Evolutionary conservation across 2,888 invertebrate species (phyloP).

Genomic region (Dryadula phaetusa): DNA sequence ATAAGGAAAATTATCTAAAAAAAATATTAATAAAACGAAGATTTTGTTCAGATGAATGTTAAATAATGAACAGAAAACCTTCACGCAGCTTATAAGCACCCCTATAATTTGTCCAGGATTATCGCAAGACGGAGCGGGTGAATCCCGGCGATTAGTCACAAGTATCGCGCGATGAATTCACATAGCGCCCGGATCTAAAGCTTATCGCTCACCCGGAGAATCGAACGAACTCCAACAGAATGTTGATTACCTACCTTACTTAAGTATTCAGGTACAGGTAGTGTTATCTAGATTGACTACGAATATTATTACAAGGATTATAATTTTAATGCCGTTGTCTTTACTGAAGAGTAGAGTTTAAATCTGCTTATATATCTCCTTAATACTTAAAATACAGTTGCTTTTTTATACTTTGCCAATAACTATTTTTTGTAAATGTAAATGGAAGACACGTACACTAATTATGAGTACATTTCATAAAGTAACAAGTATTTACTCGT

Average conservation of each 20-base stretch:
- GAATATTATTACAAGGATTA: slow-evolving; percentile 54
- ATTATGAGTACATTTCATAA: too few relatives aligned
- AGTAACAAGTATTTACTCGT: too few relatives aligned
- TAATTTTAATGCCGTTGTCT: slow-evolving; percentile 30
- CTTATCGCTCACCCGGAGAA: slow-evolving; percentile 64
- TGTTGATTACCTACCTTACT: slow-evolving; percentile 74
- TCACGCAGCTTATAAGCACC: slow-evolving; percentile 68
- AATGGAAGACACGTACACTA: too few relatives aligned
- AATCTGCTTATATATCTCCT: too few relatives aligned
- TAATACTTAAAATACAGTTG: too few relatives aligned
- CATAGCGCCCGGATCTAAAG: slow-evolving; percentile 55
- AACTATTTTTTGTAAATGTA: too few relatives aligned
- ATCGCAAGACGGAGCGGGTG: slow-evolving; percentile 75
- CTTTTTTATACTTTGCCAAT: too few relatives aligned
- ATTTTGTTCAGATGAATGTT: slow-evolving; percentile 65
- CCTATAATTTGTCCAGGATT: slow-evolving; percentile 81
- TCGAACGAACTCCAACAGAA: slow-evolving; percentile 70
- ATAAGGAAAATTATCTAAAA: too few relatives aligned
- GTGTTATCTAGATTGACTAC: slow-evolving; percentile 74
- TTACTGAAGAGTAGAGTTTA: slow-evolving; percentile 5
- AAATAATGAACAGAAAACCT: slow-evolving; percentile 74
- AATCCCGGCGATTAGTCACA: slow-evolving; percentile 82
- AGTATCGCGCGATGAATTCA: slow-evolving; percentile 73
- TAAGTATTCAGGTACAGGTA: slow-evolving; percentile 77
- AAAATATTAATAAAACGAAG: slow-evolving; percentile 29